Conservation (phyloP, 2,888 invertebrate genomes). For the Papilio elwesi region DNA sequence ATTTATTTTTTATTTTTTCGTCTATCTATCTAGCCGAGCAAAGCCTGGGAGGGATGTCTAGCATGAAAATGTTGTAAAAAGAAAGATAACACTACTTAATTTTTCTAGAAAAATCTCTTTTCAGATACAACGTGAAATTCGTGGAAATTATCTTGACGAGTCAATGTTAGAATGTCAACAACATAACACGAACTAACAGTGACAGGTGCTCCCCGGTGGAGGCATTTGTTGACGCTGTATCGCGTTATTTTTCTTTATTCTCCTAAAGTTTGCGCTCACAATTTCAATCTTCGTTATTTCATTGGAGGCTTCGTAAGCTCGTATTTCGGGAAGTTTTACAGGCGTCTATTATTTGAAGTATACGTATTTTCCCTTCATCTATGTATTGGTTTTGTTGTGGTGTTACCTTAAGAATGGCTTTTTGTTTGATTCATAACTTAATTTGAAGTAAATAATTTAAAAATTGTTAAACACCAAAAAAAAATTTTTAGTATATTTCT, state of each 20-base stretch:
- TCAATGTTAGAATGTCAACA: slow-evolving; percentile 25
- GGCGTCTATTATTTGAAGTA: slow-evolving; percentile 1
- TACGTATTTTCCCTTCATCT: background rate
- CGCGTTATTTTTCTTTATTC: slow-evolving; percentile 27
- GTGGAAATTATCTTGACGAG: slow-evolving; percentile 21
- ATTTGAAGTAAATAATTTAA: too few relatives aligned
- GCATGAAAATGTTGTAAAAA: background rate
- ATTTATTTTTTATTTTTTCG: too few relatives aligned
- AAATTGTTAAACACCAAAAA: too few relatives aligned
- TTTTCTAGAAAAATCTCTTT: background rate
- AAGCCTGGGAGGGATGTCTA: too few relatives aligned
- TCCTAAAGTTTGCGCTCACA: slow-evolving; percentile 18
- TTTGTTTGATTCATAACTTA: too few relatives aligned
- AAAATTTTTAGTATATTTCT: too few relatives aligned
- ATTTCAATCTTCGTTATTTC: slow-evolving; percentile 20
- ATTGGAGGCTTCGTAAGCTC: background rate
- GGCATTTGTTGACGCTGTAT: slow-evolving; percentile 20
- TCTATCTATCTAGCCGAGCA: too few relatives aligned
- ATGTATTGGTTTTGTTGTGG: background rate
- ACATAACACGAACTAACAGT: slow-evolving; percentile 10
- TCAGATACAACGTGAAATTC: slow-evolving; percentile 7
- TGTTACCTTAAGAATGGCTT: background rate
- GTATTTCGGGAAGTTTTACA: slow-evolving; percentile 2
- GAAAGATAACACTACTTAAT: background rate
- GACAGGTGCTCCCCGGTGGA: slow-evolving; percentile 26